Conservation (phyloP, 2,888 invertebrate genomes). For the Ctena decussata region DNA sequence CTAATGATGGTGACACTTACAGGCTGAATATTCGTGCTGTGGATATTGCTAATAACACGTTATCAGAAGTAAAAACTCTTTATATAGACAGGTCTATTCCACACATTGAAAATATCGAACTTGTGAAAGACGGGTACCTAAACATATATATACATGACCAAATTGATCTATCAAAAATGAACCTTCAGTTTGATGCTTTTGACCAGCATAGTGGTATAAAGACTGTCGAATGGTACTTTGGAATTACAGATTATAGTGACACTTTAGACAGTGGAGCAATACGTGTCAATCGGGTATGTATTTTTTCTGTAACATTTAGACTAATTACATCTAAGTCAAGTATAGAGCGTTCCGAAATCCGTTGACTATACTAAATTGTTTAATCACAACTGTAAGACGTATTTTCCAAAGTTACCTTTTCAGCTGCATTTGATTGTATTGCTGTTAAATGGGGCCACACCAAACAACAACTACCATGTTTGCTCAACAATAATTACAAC, state of each 20-base stretch:
- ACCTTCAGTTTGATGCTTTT: conserved; percentile 58
- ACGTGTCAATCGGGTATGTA: too few relatives aligned
- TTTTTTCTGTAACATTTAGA: too few relatives aligned
- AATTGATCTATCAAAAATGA: conserved; percentile 67
- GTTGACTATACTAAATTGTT: too few relatives aligned
- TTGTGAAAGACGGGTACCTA: conserved; percentile 56
- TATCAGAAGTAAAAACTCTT: conserved; percentile 49
- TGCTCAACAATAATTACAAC: too few relatives aligned
- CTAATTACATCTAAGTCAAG: too few relatives aligned
- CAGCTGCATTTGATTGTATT: too few relatives aligned
- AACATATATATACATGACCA: conserved; percentile 65
- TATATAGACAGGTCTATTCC: conserved; percentile 66
- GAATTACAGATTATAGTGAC: conserved; percentile 32
- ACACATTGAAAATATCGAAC: conserved; percentile 60
- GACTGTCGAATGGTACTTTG: conserved; percentile 65
- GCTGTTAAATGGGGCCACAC: too few relatives aligned
- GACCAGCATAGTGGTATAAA: conserved; percentile 73
- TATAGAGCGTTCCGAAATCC: too few relatives aligned
- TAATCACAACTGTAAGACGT: too few relatives aligned
- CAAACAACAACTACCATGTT: too few relatives aligned
- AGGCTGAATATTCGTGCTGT: conserved; percentile 51
- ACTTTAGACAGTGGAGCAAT: background rate
- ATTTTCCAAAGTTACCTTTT: too few relatives aligned
- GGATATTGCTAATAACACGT: conserved; percentile 60
- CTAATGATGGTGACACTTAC: conserved; percentile 65